Conservation (phyloP, 2,888 invertebrate species). For the Nineta flava region DNA sequence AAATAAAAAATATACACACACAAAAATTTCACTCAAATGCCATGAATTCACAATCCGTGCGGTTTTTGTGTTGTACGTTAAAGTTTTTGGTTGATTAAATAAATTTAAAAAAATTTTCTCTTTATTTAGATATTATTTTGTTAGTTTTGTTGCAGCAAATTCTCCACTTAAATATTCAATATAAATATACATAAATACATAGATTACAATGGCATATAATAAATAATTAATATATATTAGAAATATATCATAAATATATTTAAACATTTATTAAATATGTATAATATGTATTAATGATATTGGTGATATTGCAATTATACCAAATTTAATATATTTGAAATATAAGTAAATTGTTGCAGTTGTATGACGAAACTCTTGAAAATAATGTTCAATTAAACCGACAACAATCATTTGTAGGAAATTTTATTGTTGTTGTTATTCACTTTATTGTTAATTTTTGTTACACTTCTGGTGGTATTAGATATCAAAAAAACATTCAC, state of each 20-base stretch:
- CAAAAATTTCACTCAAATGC: background rate
- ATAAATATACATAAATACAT: constrained; percentile 11
- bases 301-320: constrained; percentile 15
- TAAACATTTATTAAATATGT: constrained; percentile 11
- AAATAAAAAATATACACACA: background rate
- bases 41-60: background rate
- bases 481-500: too few species aligned
- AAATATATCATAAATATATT: constrained; percentile 11
- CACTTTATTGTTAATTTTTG: too few species aligned
- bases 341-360: background rate
- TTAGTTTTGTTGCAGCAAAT: too few species aligned
- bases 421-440: too few species aligned
- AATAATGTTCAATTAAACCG: too few species aligned
- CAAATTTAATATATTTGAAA: constrained; percentile 15
- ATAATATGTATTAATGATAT: constrained; percentile 14
- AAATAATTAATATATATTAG: constrained; percentile 12
- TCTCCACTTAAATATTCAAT: constrained; percentile 7
- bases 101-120: background rate
- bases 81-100: background rate
- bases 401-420: too few species aligned
- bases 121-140: background rate
- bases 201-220: constrained; percentile 9
- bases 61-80: background rate
- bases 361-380: too few species aligned
- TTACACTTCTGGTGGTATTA: too few species aligned